phyloP scores from a whole-genome alignment of 2,113 vertebrate species.

The Plecturocebus donacophilus region DNA sequence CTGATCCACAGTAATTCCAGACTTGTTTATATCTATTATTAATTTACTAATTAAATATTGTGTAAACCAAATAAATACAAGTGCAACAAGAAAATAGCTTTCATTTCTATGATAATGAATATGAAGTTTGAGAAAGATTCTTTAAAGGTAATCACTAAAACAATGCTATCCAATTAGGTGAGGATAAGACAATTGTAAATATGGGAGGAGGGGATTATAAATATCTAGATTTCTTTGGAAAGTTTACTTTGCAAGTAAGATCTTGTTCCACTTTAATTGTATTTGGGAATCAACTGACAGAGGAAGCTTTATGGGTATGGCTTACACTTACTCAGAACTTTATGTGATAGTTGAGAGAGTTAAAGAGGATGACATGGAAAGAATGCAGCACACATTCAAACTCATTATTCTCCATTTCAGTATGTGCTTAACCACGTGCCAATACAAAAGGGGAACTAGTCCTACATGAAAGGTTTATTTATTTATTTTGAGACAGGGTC shows the following conservation, averaged over 20 bases:
- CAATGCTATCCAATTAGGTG: not conserved
- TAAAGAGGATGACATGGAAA: not conserved
- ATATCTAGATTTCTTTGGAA: not conserved
- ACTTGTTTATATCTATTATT: not conserved
- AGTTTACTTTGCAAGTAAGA: not conserved
- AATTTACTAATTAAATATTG: not conserved
- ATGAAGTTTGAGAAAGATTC: not conserved
- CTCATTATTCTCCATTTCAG: not conserved
- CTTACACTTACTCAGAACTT: not conserved
- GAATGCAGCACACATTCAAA: not conserved
- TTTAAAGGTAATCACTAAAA: not conserved
- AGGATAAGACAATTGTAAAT: not conserved
- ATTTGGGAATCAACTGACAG: not conserved
- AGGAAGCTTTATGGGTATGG: not conserved
- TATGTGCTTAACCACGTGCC: not conserved
- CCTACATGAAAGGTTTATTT: not conserved
- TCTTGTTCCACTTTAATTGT: not conserved
- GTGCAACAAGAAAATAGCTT: constrained; percentile 6
- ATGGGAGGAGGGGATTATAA: not conserved
- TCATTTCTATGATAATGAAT: not conserved
- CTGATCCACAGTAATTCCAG: not conserved
- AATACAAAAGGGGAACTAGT: not conserved
- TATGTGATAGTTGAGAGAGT: not conserved
- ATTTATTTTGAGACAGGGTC: too few species aligned
- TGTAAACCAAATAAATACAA: not conserved